Evolutionary conservation across 2,797 vertebrate species (phyloP).

Genomic region (Paramormyrops hopkinsi): DNA sequence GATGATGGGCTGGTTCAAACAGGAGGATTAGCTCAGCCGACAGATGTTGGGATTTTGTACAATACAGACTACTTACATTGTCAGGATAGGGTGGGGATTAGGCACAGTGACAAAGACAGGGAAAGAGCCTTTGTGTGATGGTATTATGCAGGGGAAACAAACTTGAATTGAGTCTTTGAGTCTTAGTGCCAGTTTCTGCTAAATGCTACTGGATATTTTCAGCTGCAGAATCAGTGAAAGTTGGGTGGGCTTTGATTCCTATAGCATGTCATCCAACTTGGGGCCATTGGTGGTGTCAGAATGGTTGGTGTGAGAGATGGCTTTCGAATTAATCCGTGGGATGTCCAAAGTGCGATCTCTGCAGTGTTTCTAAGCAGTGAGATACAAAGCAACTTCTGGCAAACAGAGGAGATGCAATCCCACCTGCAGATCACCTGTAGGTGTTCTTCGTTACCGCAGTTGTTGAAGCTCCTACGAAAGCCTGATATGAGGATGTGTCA

Average conservation of each 20-base stretch:
- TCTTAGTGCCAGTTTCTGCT: neutral
- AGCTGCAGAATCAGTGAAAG: neutral
- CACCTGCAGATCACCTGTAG: neutral
- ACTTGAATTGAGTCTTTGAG: neutral
- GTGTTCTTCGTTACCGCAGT: neutral
- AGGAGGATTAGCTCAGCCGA: neutral
- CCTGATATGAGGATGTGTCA: neutral
- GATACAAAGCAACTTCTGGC: neutral
- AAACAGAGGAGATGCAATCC: neutral
- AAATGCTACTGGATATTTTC: neutral
- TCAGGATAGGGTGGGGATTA: neutral
- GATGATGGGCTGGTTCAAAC: neutral
- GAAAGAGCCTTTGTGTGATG: neutral
- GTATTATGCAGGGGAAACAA: conserved; percentile 2
- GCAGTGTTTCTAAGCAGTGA: neutral
- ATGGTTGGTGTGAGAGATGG: neutral
- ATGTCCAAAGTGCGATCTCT: neutral
- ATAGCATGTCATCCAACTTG: neutral
- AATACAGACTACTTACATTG: neutral
- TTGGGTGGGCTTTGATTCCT: conserved; percentile 3
- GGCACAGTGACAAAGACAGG: neutral
- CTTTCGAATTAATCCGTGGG: neutral
- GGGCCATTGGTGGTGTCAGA: neutral
- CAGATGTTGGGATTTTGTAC: conserved; percentile 2
- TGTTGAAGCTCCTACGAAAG: neutral